Conservation (phyloP, 2,888 invertebrate species). For the Eupithecia tripunctaria region DNA sequence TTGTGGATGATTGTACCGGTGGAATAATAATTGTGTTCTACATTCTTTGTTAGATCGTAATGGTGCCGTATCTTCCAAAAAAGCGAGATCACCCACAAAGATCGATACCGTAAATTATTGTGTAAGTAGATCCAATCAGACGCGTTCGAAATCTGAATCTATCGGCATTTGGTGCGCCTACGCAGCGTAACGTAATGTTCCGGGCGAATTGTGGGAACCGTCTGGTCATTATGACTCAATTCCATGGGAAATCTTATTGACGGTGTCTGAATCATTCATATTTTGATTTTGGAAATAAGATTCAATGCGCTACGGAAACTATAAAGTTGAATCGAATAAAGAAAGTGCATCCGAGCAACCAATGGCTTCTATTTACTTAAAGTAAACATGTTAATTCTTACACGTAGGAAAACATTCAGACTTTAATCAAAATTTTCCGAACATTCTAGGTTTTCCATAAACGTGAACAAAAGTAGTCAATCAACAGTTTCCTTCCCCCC, state of each 20-base stretch:
- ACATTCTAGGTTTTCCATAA: slow-evolving; percentile 13
- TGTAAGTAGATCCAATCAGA: slow-evolving; percentile 36
- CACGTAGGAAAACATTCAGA: background rate
- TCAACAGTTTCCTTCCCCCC: slow-evolving; percentile 33
- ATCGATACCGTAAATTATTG: slow-evolving; percentile 34
- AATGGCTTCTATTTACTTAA: background rate
- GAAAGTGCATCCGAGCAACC: background rate
- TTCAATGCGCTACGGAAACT: background rate
- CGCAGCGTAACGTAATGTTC: slow-evolving; percentile 36
- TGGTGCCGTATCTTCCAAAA: slow-evolving; percentile 21
- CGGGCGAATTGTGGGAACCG: slow-evolving; percentile 40
- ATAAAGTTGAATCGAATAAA: background rate
- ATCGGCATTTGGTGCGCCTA: slow-evolving; percentile 33
- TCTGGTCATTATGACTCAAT: slow-evolving; percentile 46
- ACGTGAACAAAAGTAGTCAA: slow-evolving; percentile 27
- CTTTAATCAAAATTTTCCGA: background rate
- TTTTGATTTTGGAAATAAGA: slow-evolving; percentile 18
- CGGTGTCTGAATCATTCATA: slow-evolving; percentile 23
- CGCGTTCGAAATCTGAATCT: slow-evolving; percentile 32
- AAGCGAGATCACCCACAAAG: slow-evolving; percentile 36
- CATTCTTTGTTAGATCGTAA: slow-evolving; percentile 27
- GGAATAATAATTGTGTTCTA: slow-evolving; percentile 11
- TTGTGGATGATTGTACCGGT: slow-evolving; percentile 4
- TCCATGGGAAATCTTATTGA: slow-evolving; percentile 38
- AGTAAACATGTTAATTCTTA: background rate